phyloP scores from a whole-genome alignment of 2,113 vertebrate genomes.

The Lonchura striata region DNA sequence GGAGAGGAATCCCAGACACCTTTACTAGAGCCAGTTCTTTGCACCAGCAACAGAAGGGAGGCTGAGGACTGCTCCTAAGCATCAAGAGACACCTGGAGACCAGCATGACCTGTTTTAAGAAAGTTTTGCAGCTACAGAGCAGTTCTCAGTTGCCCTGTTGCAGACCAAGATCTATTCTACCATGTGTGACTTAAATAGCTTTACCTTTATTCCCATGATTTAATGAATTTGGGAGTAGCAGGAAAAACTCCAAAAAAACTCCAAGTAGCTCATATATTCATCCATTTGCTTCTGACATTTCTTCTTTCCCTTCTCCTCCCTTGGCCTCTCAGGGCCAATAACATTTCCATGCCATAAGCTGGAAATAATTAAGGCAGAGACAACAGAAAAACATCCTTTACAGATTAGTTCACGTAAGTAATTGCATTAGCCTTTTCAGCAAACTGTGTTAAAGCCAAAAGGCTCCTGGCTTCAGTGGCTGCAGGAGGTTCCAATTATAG shows the following conservation, averaged over 20 bases:
- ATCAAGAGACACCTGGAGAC: background rate
- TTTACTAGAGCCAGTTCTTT: background rate
- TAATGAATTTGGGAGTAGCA: background rate
- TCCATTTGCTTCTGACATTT: background rate
- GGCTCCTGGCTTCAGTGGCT: constrained; percentile 8
- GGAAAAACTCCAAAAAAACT: background rate
- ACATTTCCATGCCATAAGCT: constrained; percentile 12
- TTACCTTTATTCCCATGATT: background rate
- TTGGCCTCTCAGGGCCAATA: background rate
- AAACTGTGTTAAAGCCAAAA: constrained; percentile 6
- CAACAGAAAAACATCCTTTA: constrained; percentile 55
- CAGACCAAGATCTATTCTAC: background rate
- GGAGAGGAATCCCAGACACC: background rate
- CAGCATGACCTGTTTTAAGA: background rate
- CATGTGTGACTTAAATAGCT: background rate
- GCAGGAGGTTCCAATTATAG: constrained; percentile 31
- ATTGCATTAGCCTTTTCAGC: background rate
- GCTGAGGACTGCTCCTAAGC: background rate
- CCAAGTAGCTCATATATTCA: background rate
- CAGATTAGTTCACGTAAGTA: constrained; percentile 27
- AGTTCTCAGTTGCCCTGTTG: background rate
- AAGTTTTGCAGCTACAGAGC: background rate
- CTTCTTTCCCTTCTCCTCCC: background rate
- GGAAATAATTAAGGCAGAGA: constrained; percentile 52
- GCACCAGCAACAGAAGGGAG: background rate